phyloP scores from a whole-genome alignment of 2,888 invertebrate genomes.

The Lithophane semibrunnea region DNA sequence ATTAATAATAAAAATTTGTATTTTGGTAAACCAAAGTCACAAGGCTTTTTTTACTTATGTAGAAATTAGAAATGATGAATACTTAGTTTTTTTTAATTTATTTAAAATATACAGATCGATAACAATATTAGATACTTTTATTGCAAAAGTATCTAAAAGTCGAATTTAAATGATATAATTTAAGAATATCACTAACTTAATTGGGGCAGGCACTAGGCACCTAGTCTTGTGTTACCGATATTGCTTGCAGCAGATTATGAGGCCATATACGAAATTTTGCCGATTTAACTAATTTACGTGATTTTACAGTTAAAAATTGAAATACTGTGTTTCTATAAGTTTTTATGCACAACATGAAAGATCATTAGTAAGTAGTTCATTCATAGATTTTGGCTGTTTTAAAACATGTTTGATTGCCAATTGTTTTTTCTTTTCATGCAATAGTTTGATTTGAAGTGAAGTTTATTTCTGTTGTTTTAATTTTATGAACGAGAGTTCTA shows the following conservation, averaged over 20 bases:
- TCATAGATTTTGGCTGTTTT: too few species aligned
- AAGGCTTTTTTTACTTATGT: slow-evolving; percentile 23
- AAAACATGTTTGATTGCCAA: too few species aligned
- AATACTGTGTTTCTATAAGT: too few species aligned
- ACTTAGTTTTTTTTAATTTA: background rate
- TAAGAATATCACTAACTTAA: slow-evolving; percentile 48
- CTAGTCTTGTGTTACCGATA: slow-evolving; percentile 32
- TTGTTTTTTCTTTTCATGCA: too few species aligned
- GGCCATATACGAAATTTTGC: too few species aligned
- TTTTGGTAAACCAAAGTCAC: slow-evolving; percentile 37
- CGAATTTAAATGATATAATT: slow-evolving; percentile 15
- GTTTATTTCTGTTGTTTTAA: too few species aligned
- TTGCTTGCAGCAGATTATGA: slow-evolving; percentile 30
- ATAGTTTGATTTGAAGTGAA: too few species aligned
- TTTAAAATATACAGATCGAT: background rate
- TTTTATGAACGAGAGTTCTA: too few species aligned
- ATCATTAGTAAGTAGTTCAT: too few species aligned
- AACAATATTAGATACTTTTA: slow-evolving; percentile 6
- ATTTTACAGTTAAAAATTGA: too few species aligned
- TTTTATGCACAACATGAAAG: too few species aligned
- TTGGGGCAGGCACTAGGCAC: slow-evolving; percentile 65
- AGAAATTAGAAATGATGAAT: slow-evolving; percentile 15
- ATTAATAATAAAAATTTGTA: slow-evolving; percentile 7
- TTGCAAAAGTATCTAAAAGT: slow-evolving; percentile 11
- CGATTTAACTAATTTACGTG: too few species aligned